A percentile compares a stretch with the other conserved stretches of the same genome.
Conservation (phyloP, 2,113 vertebrate genomes). For the Mohoua ochrocephala region DNA sequence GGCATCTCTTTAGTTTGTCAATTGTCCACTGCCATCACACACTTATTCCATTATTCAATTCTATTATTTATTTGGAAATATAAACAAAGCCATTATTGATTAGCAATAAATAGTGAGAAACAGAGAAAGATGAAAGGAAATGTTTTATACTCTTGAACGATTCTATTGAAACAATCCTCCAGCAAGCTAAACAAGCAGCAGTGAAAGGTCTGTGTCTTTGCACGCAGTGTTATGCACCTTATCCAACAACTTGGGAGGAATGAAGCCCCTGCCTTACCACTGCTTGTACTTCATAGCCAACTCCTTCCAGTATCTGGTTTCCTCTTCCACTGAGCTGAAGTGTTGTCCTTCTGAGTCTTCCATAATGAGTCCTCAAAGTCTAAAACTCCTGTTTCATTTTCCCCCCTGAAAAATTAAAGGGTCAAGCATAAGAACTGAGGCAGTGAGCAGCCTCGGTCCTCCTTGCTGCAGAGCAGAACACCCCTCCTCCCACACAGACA, state of each 20-base stretch:
- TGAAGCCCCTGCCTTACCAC: conserved; percentile 70
- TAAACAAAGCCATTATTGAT: neutral
- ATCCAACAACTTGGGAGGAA: neutral
- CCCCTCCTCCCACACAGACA: neutral
- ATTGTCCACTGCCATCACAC: neutral
- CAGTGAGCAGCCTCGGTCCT: neutral
- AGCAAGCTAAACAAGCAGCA: neutral
- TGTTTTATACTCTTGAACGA: neutral
- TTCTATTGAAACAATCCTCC: neutral
- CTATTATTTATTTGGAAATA: neutral
- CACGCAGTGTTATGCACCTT: neutral
- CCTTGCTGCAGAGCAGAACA: neutral
- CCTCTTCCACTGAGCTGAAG: conserved; percentile 86
- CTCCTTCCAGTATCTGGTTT: conserved; percentile 88
- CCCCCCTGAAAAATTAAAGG: neutral
- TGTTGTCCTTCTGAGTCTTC: conserved; percentile 69
- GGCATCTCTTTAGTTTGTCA: neutral
- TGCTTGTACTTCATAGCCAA: conserved; percentile 83
- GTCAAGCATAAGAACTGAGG: neutral
- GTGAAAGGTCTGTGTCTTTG: neutral
- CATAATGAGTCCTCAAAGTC: conserved; percentile 69
- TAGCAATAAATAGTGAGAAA: neutral
- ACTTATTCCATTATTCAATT: neutral
- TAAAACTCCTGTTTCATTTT: conserved; percentile 38
- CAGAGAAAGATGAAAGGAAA: neutral